These are phyloP conservation scores for Epistrophe eligans DNA, from an alignment of 2,888 invertebrate species.

Conservation along the genomic window DNA sequence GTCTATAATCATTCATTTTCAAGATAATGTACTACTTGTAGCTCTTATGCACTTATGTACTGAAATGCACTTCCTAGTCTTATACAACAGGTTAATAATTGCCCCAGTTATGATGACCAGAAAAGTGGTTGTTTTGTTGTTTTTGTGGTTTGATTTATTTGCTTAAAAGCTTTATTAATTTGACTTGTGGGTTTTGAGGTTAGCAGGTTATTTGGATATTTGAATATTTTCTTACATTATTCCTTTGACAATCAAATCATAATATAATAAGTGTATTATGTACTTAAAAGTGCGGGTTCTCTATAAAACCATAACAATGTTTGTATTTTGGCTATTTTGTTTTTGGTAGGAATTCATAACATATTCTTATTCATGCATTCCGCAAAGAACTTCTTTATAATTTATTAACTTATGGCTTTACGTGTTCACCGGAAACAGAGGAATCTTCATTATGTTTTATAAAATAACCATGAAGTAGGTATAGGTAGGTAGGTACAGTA, in stretches of 20 bases:
- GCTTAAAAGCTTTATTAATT: slow-evolving; percentile 25
- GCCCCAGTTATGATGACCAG: slow-evolving; percentile 22
- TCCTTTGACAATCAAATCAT: background rate
- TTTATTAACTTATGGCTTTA: background rate
- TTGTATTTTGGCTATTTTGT: background rate
- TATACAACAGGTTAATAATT: slow-evolving; percentile 49
- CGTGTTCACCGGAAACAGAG: slow-evolving; percentile 8
- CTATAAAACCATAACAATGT: background rate
- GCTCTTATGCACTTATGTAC: background rate
- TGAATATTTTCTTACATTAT: background rate
- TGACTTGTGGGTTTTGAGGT: slow-evolving; percentile 3
- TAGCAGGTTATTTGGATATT: background rate
- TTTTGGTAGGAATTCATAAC: background rate
- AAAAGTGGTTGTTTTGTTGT: slow-evolving; percentile 47
- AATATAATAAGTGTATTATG: background rate
- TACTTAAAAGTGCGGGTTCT: background rate
- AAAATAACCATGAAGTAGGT: slow-evolving; percentile 15
- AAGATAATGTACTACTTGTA: background rate
- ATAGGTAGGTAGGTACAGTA: no score
- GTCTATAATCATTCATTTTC: background rate
- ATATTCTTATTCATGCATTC: background rate
- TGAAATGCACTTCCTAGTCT: slow-evolving; percentile 37
- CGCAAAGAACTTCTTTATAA: background rate
- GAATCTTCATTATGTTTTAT: slow-evolving; percentile 5
- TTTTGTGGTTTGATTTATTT: slow-evolving; percentile 47